Evolutionary conservation across 53 echinoderm and acorn worm species (phyloP), one percentile per base, ranked within the genome.

Genomic region (Arbacia lixula): DNA sequence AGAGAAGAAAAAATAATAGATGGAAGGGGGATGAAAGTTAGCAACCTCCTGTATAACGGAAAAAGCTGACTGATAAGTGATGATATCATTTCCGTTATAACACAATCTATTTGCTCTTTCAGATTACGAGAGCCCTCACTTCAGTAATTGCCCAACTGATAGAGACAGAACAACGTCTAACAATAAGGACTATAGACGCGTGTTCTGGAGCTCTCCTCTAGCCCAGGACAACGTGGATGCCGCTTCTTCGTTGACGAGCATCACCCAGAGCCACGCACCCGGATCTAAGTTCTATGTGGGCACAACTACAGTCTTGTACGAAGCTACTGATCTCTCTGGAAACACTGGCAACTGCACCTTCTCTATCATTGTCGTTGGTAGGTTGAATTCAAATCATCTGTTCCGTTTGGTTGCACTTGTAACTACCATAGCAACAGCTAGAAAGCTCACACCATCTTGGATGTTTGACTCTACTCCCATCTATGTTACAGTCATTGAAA

Each of bases 211-310:
- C 12, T 60, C 37, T 30, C 90, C 90, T 5, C 27, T 52, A 27
- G 86, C 53, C 4, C 53, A 60, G 16, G 90, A 90, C 71, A 90
- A 90, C 50, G 81, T 80, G 43, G 60, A 86, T 33, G 10, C 9
- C 0, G 14, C 72, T 9, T 27, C 1, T n/a, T 21, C 42, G 14
- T 64, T 81, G 42, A 53, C 53, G 0, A 52, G 53, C 21, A 20
- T 74, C n/a, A 28, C 53, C 0, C 27, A 74, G 21, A 58, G 78
- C 50, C 64, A 81, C 50, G 12, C 82, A 40, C 73, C 81, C 5
- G 83, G 86, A 11, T 20, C 42, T 0, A 54, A 56, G 39, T 78
- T 78, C 40, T 26, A 20, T 58, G 30, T 24, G 20, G 78, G 78
- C 30, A 60, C 60, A 58, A 60, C 41, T n/a, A 37, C 27, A 10